Percentiles rank a stretch among this genome's conserved stretches.
Evolutionary conservation across 64 coral and sea anemone species (phyloP).

Genomic region (Stichodactyla mertensii): DNA sequence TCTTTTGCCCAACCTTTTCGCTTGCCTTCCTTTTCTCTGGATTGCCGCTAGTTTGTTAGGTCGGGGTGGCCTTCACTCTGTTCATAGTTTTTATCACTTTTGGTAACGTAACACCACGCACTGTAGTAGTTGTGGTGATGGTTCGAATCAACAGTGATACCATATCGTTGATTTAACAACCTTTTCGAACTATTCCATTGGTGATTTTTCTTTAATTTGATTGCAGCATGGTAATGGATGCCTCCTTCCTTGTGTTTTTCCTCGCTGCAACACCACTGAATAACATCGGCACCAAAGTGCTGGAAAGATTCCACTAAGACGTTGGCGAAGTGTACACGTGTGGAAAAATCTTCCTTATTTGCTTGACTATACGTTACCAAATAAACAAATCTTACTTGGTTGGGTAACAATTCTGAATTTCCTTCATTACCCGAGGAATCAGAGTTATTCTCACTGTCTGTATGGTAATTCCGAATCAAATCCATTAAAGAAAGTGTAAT

Average conservation of each 20-base stretch:
- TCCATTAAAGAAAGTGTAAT: no score
- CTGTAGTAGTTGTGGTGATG: conserved; percentile 40
- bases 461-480: no score
- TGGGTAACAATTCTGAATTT: no score
- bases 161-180: conserved; percentile 18
- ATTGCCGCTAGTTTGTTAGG: not conserved
- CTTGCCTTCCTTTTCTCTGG: not conserved
- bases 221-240: not conserved
- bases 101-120: conserved; percentile 42
- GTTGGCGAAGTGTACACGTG: not conserved
- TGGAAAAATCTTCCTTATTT: not conserved
- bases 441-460: no score
- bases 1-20: not conserved
- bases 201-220: not conserved
- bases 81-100: conserved; percentile 24
- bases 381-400: not conserved
- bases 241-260: not conserved
- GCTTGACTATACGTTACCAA: conserved; percentile 24
- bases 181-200: not conserved
- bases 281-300: not conserved
- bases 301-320: not conserved
- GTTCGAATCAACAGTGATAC: conserved; percentile 21
- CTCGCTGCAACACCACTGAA: not conserved
- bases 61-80: conserved; percentile 5
- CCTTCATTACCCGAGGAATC: no score